phyloP scores from a whole-genome alignment of 2,113 vertebrate genomes.

The Dermatemys mawii region DNA sequence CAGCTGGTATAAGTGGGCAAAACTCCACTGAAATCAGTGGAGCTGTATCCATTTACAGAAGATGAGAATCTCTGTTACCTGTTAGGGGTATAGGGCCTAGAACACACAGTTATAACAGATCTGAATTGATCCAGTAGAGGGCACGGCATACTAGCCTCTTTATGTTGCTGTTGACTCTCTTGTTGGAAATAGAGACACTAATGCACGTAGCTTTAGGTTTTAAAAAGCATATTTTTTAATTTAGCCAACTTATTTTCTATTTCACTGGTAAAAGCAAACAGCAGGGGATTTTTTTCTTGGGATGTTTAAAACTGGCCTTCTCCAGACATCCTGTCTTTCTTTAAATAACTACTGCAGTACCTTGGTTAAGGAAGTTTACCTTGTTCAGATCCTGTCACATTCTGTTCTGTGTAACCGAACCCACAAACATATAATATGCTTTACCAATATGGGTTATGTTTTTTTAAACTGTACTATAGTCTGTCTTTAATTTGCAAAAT shows the following conservation, averaged over 20 bases:
- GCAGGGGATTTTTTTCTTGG: neutral
- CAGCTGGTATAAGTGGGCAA: neutral
- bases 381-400: conserved; percentile 28
- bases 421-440: neutral
- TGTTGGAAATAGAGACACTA: accelerated
- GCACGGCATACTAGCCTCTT: neutral
- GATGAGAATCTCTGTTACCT: neutral
- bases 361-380: conserved; percentile 43
- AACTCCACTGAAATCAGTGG: neutral
- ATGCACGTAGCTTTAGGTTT: neutral
- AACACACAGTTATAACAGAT: neutral
- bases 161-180: neutral
- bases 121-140: neutral
- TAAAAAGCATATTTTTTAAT: neutral
- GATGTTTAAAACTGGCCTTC: neutral
- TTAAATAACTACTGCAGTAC: conserved; percentile 45
- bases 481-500: neutral
- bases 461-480: neutral
- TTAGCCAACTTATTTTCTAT: neutral
- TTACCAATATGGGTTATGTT: neutral
- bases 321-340: conserved; percentile 32
- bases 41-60: neutral
- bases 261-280: neutral
- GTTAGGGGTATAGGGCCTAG: accelerated
- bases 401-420: neutral